Conservation (phyloP, 2,113 vertebrate genomes). For the Tautogolabrus adspersus region DNA sequence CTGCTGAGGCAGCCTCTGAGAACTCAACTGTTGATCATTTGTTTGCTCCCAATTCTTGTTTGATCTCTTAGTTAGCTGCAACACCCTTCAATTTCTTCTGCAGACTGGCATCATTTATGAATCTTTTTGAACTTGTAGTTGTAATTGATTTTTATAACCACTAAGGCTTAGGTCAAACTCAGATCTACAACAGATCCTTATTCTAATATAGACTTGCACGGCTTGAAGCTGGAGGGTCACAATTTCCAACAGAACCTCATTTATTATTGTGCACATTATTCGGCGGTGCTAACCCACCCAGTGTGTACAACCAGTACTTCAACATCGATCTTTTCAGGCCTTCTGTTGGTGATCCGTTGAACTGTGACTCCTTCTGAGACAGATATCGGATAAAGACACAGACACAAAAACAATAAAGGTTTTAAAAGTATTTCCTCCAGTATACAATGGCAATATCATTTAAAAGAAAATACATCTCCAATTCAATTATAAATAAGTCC, state of each 20-base stretch:
- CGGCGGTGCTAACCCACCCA: neutral
- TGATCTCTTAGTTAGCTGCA: constrained; percentile 68
- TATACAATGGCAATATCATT: no score
- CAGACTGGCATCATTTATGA: constrained; percentile 52
- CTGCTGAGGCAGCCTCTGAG: constrained; percentile 44
- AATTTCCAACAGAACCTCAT: constrained; percentile 5
- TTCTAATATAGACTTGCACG: constrained; percentile 12
- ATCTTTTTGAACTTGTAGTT: constrained; percentile 31
- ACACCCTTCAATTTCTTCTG: constrained; percentile 51
- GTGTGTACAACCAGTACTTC: constrained; percentile 5
- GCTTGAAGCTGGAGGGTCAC: constrained; percentile 24
- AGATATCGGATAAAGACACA: constrained; percentile 9
- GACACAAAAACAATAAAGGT: neutral
- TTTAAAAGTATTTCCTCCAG: neutral
- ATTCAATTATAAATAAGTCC: neutral
- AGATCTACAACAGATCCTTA: constrained; percentile 14
- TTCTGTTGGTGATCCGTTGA: neutral
- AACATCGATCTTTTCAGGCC: neutral
- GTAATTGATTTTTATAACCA: neutral
- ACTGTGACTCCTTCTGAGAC: neutral
- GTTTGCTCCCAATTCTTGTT: constrained; percentile 54
- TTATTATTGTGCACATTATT: neutral
- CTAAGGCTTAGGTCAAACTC: constrained; percentile 61
- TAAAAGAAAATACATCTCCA: no score
- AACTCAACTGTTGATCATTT: constrained; percentile 58